Evolutionary conservation across 2,797 vertebrate genomes (phyloP), one percentile per base, ranked within the genome.

Genomic region (Pseudochaenichthys georgianus): DNA sequence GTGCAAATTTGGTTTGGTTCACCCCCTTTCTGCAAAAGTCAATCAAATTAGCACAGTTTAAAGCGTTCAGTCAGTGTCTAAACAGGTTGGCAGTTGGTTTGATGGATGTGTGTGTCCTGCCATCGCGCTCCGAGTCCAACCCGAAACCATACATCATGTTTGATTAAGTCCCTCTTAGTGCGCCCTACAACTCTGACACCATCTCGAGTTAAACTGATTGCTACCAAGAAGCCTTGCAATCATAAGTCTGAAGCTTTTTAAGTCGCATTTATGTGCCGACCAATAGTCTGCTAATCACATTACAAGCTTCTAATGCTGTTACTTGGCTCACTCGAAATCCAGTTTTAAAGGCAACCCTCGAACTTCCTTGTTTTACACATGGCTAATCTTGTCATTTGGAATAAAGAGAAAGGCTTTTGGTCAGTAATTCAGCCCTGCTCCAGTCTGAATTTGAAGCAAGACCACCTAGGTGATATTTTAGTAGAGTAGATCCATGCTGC

Each of bases 111-210:
- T 83, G 87, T 92, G 92, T 90, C 87, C 88, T 90, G 82, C 92
- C 86, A 92, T 89, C 28, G 82, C 70, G 64, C 67, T 75, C 87
- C 80, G 84, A 78, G 92, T 93, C 86, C 84, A 86, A 91, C 78
- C 89, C 67, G 67, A 86, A 87, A 81, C 87, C 93, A 96, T 97
- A 91, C 94, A 95, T 97, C 95, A 97, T 95, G 94, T 94, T 90
- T 94, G 77, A 97, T 97, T 96, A 96, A 85, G 93, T 82, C 73
- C 90, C 88, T 73, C 89, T 91, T 88, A 85, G 76, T 70, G 76
- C 7, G 28, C 48, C 73, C 77, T 19, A 4, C 66, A 11, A 63
- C 80, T 79, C 83, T 78, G 88, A 90, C 89, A 90, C 87, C 67
- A 84, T 58, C 19, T n/a, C 70, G 53, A 57, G 66, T 83, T 88